These are phyloP conservation scores for Anthopleura xanthogrammica DNA, from an alignment of 92 coral and sea anemone species.

Conservation along the genomic window DNA sequence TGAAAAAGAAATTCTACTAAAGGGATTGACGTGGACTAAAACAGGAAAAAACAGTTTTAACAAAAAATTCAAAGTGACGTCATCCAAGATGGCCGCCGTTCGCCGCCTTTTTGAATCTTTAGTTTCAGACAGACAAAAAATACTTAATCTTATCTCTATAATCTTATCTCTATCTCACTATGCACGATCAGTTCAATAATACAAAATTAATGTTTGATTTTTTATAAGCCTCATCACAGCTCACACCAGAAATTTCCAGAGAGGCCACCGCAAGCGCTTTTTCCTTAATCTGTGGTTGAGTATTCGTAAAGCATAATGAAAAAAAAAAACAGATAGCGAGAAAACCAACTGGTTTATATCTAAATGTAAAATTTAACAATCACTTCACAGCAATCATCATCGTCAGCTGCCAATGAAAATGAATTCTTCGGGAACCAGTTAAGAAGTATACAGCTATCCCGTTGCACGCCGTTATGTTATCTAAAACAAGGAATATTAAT, in stretches of 20 bases:
- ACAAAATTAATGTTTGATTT: neutral
- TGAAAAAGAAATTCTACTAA: too few species aligned
- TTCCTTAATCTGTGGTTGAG: neutral
- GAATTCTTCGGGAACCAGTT: neutral
- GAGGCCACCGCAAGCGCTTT: neutral
- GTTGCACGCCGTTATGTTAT: neutral
- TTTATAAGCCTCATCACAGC: neutral
- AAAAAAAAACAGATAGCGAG: neutral
- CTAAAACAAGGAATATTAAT: neutral
- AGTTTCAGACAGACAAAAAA: neutral
- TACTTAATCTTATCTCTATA: too few species aligned
- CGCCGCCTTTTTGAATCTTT: too few species aligned
- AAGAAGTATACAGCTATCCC: neutral
- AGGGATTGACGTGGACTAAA: too few species aligned
- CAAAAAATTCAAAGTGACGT: too few species aligned
- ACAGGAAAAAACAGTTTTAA: too few species aligned
- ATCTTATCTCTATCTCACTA: neutral
- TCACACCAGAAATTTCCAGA: neutral
- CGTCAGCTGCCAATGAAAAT: neutral
- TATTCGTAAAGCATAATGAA: neutral
- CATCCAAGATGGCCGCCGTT: too few species aligned
- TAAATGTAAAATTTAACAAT: neutral
- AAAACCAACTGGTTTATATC: neutral
- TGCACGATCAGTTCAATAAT: neutral
- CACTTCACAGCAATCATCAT: neutral